Evolutionary conservation across 2,888 invertebrate genomes (phyloP).

Genomic region (Cephus spinipes): DNA sequence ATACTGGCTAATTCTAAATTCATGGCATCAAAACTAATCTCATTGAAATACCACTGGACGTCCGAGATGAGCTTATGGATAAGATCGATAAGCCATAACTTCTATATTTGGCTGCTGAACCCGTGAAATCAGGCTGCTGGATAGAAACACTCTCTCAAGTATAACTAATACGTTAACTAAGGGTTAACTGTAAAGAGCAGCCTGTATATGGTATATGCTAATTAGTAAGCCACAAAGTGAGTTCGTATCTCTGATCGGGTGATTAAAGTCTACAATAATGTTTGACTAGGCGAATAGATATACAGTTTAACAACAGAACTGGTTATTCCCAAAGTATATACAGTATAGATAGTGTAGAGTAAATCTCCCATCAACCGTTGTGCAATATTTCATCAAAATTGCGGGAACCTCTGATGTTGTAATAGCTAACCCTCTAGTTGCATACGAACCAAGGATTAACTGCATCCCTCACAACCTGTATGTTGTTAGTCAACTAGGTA

Average conservation of each 20-base stretch:
- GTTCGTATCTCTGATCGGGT: constrained; percentile 48
- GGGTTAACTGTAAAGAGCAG: neutral
- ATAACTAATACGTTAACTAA: neutral
- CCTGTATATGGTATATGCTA: neutral
- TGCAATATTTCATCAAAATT: constrained; percentile 42
- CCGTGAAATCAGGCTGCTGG: neutral
- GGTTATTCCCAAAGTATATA: constrained; percentile 11
- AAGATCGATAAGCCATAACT: neutral
- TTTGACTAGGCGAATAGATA: constrained; percentile 29
- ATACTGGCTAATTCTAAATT: neutral
- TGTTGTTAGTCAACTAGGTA: constrained; percentile 18
- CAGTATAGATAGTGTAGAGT: constrained; percentile 19
- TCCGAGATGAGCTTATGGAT: neutral
- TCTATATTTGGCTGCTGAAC: neutral
- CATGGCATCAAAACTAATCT: neutral
- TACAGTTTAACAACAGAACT: constrained; percentile 36
- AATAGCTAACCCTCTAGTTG: constrained; percentile 37
- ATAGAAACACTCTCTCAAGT: neutral
- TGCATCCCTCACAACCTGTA: constrained; percentile 19
- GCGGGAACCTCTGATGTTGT: constrained; percentile 34
- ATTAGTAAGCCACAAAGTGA: constrained; percentile 20
- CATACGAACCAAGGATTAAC: constrained; percentile 52
- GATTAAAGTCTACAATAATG: constrained; percentile 44
- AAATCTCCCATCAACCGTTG: constrained; percentile 37
- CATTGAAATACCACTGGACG: neutral